phyloP scores from a whole-genome alignment of 2,888 invertebrate genomes.

The Heliconius cydno region DNA sequence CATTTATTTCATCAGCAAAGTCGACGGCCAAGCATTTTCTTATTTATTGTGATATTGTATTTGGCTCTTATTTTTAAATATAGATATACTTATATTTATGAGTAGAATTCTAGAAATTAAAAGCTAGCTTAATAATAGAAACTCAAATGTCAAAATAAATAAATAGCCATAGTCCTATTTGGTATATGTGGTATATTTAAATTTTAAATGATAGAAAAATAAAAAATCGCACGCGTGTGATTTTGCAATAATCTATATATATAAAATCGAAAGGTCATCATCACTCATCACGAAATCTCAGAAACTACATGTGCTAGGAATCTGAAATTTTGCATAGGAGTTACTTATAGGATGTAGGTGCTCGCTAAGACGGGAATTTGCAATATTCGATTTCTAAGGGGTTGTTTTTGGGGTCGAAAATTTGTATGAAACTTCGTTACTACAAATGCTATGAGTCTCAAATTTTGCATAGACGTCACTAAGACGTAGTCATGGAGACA shows the following conservation, averaged over 20 bases:
- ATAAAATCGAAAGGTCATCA: no score
- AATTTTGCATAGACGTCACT: no score
- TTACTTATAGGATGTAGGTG: no score
- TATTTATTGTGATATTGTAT: background rate
- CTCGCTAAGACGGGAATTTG: no score
- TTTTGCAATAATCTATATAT: slow-evolving; percentile 28
- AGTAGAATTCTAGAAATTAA: background rate
- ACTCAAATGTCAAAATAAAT: background rate
- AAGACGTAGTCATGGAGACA: no score
- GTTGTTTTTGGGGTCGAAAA: no score
- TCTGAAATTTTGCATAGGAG: no score
- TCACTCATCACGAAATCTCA: no score
- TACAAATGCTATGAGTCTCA: no score
- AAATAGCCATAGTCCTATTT: background rate
- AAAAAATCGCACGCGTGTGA: background rate
- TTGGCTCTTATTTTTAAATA: background rate
- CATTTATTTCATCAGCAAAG: background rate
- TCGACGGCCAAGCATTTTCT: background rate
- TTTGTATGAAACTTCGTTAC: no score
- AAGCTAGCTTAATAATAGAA: background rate
- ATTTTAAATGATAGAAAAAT: background rate
- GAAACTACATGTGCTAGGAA: no score
- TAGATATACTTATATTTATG: background rate
- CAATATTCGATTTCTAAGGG: no score
- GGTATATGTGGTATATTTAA: background rate